Evolutionary conservation across 2,113 vertebrate genomes (phyloP).

Genomic region (Crotophaga sulcirostris): DNA sequence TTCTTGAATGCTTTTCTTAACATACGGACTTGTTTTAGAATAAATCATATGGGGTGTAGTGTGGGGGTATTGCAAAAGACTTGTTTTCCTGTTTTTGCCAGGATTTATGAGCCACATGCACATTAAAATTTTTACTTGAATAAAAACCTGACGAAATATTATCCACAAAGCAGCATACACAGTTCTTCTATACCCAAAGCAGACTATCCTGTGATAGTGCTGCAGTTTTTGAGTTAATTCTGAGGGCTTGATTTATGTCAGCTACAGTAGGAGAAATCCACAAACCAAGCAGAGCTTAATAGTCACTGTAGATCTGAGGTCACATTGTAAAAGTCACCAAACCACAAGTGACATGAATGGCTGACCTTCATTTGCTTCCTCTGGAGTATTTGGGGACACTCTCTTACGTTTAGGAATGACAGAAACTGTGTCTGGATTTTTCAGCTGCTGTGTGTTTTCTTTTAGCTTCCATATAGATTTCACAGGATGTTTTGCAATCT

Average conservation of each 20-base stretch:
- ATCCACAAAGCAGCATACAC: not conserved
- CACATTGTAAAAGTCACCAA: not conserved
- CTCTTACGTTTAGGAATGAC: not conserved
- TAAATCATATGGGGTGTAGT: not conserved
- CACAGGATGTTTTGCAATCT: conserved; percentile 19
- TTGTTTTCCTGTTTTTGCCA: not conserved
- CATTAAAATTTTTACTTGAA: not conserved
- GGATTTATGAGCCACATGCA: not conserved
- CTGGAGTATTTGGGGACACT: not conserved
- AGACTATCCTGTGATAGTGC: not conserved
- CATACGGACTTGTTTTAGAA: not conserved
- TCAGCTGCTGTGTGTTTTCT: not conserved
- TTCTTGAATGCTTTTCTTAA: not conserved
- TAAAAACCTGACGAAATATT: not conserved
- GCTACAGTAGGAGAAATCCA: not conserved
- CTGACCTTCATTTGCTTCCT: conserved; percentile 14
- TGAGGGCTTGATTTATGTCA: not conserved
- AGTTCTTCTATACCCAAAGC: not conserved
- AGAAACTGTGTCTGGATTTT: not conserved
- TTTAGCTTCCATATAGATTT: not conserved
- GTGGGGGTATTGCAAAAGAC: not conserved
- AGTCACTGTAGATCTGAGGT: not conserved
- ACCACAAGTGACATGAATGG: not conserved
- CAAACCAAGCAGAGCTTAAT: not conserved
- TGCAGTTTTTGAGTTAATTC: not conserved